These are phyloP conservation scores for Micrasema longulum DNA, from an alignment of 1,140 invertebrate genomes.

Conservation along the genomic window DNA sequence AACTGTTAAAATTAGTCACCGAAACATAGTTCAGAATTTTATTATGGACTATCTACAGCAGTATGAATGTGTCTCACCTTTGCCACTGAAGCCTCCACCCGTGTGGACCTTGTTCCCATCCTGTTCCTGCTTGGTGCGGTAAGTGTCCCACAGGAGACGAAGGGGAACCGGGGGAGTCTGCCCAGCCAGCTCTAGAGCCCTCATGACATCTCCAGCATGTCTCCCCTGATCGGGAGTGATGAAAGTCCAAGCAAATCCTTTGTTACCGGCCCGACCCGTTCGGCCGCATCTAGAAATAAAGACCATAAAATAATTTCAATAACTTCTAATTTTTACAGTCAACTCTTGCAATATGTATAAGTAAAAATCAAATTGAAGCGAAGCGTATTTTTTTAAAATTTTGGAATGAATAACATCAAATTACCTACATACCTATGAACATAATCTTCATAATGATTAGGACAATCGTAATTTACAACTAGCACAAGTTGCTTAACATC, in stretches of 20 bases:
- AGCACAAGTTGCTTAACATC: slow-evolving; percentile 98
- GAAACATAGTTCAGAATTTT: too few relatives aligned
- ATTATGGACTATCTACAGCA: too few relatives aligned
- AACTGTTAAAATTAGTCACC: too few relatives aligned
- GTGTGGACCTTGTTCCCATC: slow-evolving; percentile 94
- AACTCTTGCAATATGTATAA: too few relatives aligned
- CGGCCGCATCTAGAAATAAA: slow-evolving; percentile 81
- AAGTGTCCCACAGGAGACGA: slow-evolving; percentile 86
- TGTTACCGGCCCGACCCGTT: slow-evolving; percentile 95
- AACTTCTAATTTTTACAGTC: too few relatives aligned
- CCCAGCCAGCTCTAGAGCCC: slow-evolving; percentile 89
- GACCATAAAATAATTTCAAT: too few relatives aligned
- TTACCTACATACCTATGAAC: slow-evolving; percentile 78
- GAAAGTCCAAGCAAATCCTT: slow-evolving; percentile 97
- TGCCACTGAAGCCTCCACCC: slow-evolving; percentile 95
- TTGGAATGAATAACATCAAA: neutral
- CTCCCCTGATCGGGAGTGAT: slow-evolving; percentile 94
- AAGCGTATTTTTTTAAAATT: neutral
- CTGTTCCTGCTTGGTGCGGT: slow-evolving; percentile 88
- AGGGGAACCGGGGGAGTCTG: slow-evolving; percentile 82
- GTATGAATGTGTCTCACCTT: too few relatives aligned
- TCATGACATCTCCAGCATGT: slow-evolving; percentile 93
- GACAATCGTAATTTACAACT: slow-evolving; percentile 99
- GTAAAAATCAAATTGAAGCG: neutral
- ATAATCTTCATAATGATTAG: slow-evolving; percentile 99